phyloP scores from a whole-genome alignment of 2,113 vertebrate species.

The Melanostigma gelatinosum region DNA sequence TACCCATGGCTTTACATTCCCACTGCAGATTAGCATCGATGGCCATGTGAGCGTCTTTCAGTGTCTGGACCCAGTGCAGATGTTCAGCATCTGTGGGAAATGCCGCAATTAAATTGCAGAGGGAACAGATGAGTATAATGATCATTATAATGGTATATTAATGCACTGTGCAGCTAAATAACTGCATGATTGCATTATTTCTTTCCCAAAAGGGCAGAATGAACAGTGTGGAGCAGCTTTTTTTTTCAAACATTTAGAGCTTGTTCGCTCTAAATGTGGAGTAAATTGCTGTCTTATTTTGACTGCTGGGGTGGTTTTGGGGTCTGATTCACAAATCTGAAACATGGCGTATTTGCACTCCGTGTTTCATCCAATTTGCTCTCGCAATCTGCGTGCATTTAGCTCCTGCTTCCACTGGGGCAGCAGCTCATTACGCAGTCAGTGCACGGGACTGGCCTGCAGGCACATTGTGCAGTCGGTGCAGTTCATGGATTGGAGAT shows the following conservation, averaged over 20 bases:
- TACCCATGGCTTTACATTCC: slow-evolving; percentile 90
- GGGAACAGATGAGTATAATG: neutral
- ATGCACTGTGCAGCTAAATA: neutral
- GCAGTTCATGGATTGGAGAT: neutral
- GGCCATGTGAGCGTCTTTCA: slow-evolving; percentile 87
- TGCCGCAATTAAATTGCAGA: neutral
- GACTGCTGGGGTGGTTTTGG: neutral
- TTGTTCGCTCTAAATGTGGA: neutral
- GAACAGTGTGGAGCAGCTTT: neutral
- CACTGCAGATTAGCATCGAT: slow-evolving; percentile 88
- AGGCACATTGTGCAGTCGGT: neutral
- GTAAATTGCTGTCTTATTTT: neutral
- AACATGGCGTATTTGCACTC: slow-evolving; percentile 4
- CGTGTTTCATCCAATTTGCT: slow-evolving; percentile 16
- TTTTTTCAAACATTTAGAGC: neutral
- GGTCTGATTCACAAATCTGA: slow-evolving; percentile 14
- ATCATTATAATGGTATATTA: neutral
- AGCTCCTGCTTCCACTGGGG: slow-evolving; percentile 18
- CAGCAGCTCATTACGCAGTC: slow-evolving; percentile 31
- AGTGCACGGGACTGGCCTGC: slow-evolving; percentile 14
- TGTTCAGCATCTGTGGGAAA: slow-evolving; percentile 78
- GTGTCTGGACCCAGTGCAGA: slow-evolving; percentile 88
- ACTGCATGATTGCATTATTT: neutral
- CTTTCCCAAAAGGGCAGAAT: neutral
- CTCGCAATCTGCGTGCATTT: slow-evolving; percentile 11